Conservation (phyloP, 2,888 invertebrate genomes). For the Drosophila borborema region DNA sequence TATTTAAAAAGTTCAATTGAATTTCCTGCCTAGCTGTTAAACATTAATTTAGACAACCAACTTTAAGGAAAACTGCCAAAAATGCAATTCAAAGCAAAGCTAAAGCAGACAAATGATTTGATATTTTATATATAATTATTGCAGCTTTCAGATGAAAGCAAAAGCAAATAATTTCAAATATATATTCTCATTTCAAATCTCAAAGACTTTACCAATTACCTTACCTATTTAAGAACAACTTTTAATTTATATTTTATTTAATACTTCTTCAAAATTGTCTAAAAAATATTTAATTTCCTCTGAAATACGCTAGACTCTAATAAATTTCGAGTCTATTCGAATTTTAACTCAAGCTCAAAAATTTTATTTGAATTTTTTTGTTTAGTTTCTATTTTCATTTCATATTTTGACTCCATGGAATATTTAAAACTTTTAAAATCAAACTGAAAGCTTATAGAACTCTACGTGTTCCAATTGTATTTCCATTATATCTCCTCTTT, state of each 20-base stretch:
- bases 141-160: not conserved
- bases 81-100: not conserved
- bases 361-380: not conserved
- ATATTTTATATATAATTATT: not conserved
- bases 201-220: not conserved
- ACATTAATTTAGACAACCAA: too few relatives aligned
- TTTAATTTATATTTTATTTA: slow-evolving; percentile 2
- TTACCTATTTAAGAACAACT: not conserved
- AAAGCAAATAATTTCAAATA: not conserved
- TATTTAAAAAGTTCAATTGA: too few relatives aligned
- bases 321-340: not conserved
- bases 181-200: not conserved
- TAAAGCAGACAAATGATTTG: not conserved
- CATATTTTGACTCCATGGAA: not conserved
- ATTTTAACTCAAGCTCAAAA: not conserved
- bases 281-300: slow-evolving; percentile 51
- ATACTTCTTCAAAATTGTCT: slow-evolving; percentile 3
- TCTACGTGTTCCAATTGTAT: not conserved
- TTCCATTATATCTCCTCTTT: not conserved
- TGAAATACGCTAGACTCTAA: not conserved
- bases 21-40: too few relatives aligned
- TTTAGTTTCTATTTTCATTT: not conserved
- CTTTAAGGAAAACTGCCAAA: not conserved
- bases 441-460: not conserved
- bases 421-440: not conserved